phyloP scores from a whole-genome alignment of 1,140 invertebrate genomes.

The Vollenhovia emeryi region DNA sequence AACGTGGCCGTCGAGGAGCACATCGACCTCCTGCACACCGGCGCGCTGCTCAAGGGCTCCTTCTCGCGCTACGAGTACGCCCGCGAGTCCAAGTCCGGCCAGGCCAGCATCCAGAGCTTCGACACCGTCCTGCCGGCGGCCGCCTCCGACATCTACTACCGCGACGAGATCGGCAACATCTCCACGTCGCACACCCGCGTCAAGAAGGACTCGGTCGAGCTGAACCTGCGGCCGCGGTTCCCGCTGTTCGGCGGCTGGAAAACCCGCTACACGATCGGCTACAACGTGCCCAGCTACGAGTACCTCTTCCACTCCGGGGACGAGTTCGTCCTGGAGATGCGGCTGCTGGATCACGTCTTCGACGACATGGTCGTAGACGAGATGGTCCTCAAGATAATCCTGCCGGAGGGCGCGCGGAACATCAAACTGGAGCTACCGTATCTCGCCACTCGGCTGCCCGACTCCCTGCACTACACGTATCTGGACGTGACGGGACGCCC shows the following conservation, averaged over 20 bases:
- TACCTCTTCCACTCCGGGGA: slow-evolving; percentile 95
- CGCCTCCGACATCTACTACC: slow-evolving; percentile 96
- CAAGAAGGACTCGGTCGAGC: slow-evolving; percentile 96
- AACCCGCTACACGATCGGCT: slow-evolving; percentile 98
- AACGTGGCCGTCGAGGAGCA: slow-evolving; percentile 99
- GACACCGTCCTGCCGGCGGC: slow-evolving; percentile 97
- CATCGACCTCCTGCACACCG: slow-evolving; percentile 96
- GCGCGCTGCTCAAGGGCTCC: slow-evolving; percentile 96
- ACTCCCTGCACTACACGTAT: slow-evolving; percentile 96
- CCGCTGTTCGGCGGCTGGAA: slow-evolving; percentile 99
- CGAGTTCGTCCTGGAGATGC: slow-evolving; percentile 95
- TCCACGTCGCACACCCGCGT: slow-evolving; percentile 97
- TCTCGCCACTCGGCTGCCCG: slow-evolving; percentile 89
- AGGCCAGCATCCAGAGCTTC: slow-evolving; percentile 96
- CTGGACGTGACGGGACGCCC: slow-evolving; percentile 97
- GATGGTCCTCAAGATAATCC: slow-evolving; percentile 94
- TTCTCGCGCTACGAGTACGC: slow-evolving; percentile 99
- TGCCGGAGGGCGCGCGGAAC: slow-evolving; percentile 96
- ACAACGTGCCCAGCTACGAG: slow-evolving; percentile 98
- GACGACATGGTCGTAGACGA: slow-evolving; percentile 98
- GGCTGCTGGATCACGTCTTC: slow-evolving; percentile 97
- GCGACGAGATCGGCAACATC: slow-evolving; percentile 99
- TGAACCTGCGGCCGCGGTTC: slow-evolving; percentile 97
- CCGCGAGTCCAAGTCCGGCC: slow-evolving; percentile 93
- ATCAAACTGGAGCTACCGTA: slow-evolving; percentile 95